phyloP scores from a whole-genome alignment of 2,113 vertebrate species.

The Todiramphus saurophagus region DNA sequence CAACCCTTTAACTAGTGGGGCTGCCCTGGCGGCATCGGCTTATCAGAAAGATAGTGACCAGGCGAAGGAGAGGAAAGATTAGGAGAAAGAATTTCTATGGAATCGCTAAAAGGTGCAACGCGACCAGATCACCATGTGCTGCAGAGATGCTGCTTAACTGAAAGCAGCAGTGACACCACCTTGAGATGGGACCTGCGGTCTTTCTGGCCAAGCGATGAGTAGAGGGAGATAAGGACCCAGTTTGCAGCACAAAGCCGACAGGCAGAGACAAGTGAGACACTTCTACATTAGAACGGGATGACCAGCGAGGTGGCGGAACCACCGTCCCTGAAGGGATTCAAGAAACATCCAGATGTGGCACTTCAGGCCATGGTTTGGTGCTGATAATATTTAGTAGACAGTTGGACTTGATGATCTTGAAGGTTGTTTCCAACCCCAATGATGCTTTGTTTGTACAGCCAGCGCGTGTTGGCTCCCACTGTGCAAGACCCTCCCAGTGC shows the following conservation, averaged over 20 bases:
- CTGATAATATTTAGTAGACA: too few relatives aligned
- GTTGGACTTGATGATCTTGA: too few relatives aligned
- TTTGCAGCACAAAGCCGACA: neutral
- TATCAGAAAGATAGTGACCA: neutral
- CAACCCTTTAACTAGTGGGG: neutral
- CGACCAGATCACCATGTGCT: rapidly evolving
- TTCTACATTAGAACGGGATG: neutral
- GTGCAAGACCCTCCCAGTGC: neutral
- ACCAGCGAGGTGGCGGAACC: too few relatives aligned
- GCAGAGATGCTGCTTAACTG: neutral
- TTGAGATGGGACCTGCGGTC: neutral
- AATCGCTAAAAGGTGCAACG: neutral
- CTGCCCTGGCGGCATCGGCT: neutral
- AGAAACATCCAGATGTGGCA: too few relatives aligned
- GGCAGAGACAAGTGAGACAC: neutral
- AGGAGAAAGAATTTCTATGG: neutral
- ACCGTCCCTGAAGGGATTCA: too few relatives aligned
- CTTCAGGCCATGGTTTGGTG: too few relatives aligned
- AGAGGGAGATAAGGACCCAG: neutral
- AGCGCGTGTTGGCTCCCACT: neutral
- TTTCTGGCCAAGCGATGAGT: neutral
- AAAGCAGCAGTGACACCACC: neutral
- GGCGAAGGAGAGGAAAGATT: neutral
- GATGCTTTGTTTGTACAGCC: too few relatives aligned
- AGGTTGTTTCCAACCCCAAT: too few relatives aligned